Base-by-base conservation (phyloP, 2,888 invertebrate species). In the Tachina fera region DNA sequence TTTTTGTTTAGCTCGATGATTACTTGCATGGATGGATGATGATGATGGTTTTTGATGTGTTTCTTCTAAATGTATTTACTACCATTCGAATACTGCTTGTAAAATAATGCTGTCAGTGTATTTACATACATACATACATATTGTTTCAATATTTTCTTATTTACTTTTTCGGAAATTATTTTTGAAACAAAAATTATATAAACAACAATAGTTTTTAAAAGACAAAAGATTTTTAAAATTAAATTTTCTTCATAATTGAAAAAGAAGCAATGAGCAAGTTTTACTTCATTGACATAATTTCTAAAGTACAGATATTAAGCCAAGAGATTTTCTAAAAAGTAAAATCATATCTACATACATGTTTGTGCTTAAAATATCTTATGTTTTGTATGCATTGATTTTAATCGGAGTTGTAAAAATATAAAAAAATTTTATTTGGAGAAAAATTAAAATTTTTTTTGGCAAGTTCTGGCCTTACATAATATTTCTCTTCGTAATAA, bases 61-160 rank as follows among this genome's bases (percentile, higher is more conserved):
- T 47, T 22, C 41, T 65, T 71, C 19, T 4, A 56, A 71, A 45
- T 16, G 8, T 49, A 60, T 61, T 61, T 53, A 53, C 43, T 61
- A 56, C 39, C n/a, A 70, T 61, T 61, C 68, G 49, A 79, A 45
- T 71, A 53, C 31, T 61, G 51, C 51, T 70, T 61, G 51, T 53
- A 3, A 16, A 43, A 78, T 61, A 78, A 78, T 70, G n/a, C 31
- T 61, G 43, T 53, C 45, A 63, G 51, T 67, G 43, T 49, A 47
- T 65, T 77, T 67, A 11, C 2, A 31, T 31, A 31, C 31, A 31
- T 31, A 31, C 31, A 31, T 31, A 31, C 31, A 4, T 31, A 65
- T 76, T 67, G 72, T 67, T 75, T 58, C 45, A 14, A 13, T 58
- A 10, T 70, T 51, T 58, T 6, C 39, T 49, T 47, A n/a, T 10